phyloP scores from a whole-genome alignment of 2,797 vertebrate species.

The Spizella passerina region DNA sequence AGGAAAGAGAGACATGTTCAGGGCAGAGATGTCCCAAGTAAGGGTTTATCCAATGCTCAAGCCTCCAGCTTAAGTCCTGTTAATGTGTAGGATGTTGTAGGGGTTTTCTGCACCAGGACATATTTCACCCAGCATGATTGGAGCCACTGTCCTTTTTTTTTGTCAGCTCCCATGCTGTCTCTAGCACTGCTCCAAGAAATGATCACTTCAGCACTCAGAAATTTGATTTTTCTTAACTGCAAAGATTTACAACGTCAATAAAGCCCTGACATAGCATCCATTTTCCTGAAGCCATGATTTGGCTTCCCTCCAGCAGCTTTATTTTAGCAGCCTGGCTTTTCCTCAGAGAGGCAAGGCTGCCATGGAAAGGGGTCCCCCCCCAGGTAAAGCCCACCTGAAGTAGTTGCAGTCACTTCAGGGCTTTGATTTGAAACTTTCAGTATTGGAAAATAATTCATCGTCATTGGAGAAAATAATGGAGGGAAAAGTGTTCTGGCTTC shows the following conservation, averaged over 20 bases:
- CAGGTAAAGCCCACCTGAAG: neutral
- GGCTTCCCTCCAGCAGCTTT: neutral
- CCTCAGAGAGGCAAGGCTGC: neutral
- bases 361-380: neutral
- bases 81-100: neutral
- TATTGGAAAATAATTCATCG: neutral
- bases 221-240: constrained; percentile 45
- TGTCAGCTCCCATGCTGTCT: neutral
- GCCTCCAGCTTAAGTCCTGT: neutral
- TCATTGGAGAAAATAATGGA: neutral
- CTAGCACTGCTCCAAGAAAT: neutral
- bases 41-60: neutral
- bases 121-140: neutral
- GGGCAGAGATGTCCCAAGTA: neutral
- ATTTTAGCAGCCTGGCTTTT: neutral
- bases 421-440: neutral
- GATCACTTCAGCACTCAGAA: neutral
- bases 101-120: neutral
- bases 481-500: neutral
- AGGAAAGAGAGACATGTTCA: neutral
- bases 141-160: neutral
- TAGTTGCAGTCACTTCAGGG: neutral
- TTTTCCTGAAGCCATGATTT: neutral
- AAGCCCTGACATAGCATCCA: neutral
- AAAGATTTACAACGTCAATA: constrained; percentile 28